phyloP scores from a whole-genome alignment of 2,888 invertebrate genomes.

The Tineola bisselliella region DNA sequence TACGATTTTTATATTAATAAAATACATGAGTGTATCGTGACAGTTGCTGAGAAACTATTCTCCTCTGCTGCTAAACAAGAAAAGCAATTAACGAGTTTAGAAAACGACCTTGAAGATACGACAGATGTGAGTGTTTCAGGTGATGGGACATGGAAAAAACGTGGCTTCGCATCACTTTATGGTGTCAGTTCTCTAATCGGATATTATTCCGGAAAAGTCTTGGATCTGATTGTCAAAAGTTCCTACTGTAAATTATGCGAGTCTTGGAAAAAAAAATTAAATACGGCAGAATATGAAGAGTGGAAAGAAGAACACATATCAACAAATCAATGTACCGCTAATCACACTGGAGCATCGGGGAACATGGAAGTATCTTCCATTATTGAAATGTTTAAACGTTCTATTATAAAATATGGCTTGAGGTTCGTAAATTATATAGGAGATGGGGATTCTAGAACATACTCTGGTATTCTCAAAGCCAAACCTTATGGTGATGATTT shows the following conservation, averaged over 20 bases:
- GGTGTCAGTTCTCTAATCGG: conserved; percentile 22
- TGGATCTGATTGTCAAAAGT: conserved; percentile 13
- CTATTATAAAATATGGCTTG: conserved; percentile 17
- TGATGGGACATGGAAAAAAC: conserved; percentile 23
- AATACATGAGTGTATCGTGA: conserved; percentile 14
- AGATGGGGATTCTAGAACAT: conserved; percentile 17
- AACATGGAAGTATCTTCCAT: conserved; percentile 18
- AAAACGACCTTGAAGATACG: conserved; percentile 20
- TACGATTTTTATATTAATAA: conserved; percentile 16
- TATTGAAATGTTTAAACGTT: conserved; percentile 20
- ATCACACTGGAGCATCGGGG: conserved; percentile 14
- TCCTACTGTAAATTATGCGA: conserved; percentile 12
- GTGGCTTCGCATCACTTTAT: conserved; percentile 21
- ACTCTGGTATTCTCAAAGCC: conserved; percentile 16
- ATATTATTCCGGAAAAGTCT: conserved; percentile 20
- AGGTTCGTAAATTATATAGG: conserved; percentile 18
- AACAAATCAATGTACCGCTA: not conserved
- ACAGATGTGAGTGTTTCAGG: conserved; percentile 22
- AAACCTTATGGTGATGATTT: conserved; percentile 17
- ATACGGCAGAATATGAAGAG: conserved; percentile 11
- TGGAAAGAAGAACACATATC: conserved; percentile 14
- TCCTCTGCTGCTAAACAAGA: conserved; percentile 17
- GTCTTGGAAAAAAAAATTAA: conserved; percentile 13
- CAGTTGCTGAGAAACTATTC: conserved; percentile 14
- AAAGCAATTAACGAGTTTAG: conserved; percentile 19